phyloP scores from a whole-genome alignment of 2,797 vertebrate species.

The Enteromius trimaculatus region DNA sequence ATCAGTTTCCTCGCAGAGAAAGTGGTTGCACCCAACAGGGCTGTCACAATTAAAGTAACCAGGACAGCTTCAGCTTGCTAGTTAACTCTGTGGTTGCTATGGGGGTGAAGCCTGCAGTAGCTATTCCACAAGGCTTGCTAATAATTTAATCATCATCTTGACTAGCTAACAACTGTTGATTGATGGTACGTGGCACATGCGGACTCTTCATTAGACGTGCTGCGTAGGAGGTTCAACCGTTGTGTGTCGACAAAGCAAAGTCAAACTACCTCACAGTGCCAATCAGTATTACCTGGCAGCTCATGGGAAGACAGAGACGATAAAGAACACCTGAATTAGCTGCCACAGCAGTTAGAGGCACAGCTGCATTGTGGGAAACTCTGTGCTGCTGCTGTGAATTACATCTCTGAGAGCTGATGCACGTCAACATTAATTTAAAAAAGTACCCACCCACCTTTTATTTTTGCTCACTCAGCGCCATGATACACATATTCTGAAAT shows the following conservation, averaged over 20 bases:
- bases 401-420: background rate
- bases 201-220: conserved; percentile 36
- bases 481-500: background rate
- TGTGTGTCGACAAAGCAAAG: conserved; percentile 38
- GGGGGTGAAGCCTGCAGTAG: background rate
- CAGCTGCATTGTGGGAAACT: conserved; percentile 35
- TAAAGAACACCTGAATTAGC: conserved; percentile 33
- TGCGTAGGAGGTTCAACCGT: conserved; percentile 25
- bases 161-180: conserved; percentile 39
- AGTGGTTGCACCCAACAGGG: background rate
- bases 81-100: conserved; percentile 23
- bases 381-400: background rate
- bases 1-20: background rate
- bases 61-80: conserved; percentile 17
- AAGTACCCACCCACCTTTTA: conserved; percentile 13
- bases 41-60: conserved; percentile 22
- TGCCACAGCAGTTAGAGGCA: conserved; percentile 24
- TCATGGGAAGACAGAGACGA: conserved; percentile 28
- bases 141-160: conserved; percentile 38
- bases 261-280: conserved; percentile 16
- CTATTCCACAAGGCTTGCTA: conserved; percentile 16
- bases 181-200: conserved; percentile 19
- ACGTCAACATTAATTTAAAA: background rate
- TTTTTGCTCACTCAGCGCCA: conserved; percentile 16
- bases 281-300: conserved; percentile 40